These are phyloP conservation scores for Pentalonia nigronervosa DNA, from an alignment of 1,140 invertebrate species.

Conservation along the genomic window DNA sequence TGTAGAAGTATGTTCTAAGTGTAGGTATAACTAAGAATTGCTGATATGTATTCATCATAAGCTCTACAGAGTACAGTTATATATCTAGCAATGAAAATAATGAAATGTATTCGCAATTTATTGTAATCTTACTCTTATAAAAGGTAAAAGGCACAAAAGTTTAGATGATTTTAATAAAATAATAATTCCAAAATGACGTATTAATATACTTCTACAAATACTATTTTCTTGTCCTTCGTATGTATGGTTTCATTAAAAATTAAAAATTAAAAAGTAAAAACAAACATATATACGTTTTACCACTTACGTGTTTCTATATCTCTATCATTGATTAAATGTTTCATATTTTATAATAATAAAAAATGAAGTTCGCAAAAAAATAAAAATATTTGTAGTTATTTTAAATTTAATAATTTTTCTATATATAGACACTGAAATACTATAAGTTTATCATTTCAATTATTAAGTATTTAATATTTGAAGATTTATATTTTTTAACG, in stretches of 20 bases:
- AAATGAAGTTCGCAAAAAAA: not conserved
- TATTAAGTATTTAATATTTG: not conserved
- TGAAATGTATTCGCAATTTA: not conserved
- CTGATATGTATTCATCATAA: not conserved
- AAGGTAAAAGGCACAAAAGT: not conserved
- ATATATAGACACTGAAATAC: not conserved
- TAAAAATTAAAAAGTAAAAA: not conserved
- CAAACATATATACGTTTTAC: not conserved
- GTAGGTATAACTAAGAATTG: not conserved
- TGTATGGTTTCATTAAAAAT: not conserved
- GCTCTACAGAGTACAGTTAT: not conserved
- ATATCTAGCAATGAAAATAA: not conserved
- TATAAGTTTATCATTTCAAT: not conserved
- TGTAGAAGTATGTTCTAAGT: not conserved
- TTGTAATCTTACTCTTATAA: not conserved
- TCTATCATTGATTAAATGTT: not conserved
- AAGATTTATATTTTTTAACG: not conserved
- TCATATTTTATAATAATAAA: slow-evolving; percentile 2
- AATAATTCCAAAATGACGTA: not conserved
- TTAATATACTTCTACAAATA: too few species aligned
- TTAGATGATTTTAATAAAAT: not conserved
- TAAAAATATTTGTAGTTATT: not conserved
- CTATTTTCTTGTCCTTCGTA: not conserved
- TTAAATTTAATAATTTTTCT: not conserved
- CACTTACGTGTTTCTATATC: not conserved